These are phyloP conservation scores for Cygnus atratus DNA, from an alignment of 2,113 vertebrate genomes.

Conservation along the genomic window DNA sequence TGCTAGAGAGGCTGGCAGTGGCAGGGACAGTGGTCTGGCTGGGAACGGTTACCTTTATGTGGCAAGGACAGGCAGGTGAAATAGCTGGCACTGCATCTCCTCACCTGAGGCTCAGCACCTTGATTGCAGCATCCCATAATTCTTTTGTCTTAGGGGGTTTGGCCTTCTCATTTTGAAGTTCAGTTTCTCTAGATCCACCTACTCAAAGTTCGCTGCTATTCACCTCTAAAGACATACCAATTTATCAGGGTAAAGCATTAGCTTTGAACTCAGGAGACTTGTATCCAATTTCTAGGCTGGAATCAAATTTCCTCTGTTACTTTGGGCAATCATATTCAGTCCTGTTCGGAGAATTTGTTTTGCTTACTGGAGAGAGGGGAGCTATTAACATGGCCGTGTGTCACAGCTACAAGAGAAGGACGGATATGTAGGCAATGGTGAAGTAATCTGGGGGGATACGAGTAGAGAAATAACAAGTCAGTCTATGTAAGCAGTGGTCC, in stretches of 20 bases:
- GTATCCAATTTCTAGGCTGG: background rate
- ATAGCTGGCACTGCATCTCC: background rate
- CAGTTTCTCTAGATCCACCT: background rate
- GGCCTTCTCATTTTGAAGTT: background rate
- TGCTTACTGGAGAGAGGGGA: background rate
- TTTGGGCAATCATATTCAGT: background rate
- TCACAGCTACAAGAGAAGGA: background rate
- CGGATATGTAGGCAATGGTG: background rate
- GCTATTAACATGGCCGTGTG: background rate
- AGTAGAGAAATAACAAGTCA: background rate
- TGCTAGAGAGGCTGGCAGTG: rapidly evolving
- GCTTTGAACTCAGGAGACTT: background rate
- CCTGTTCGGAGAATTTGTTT: background rate
- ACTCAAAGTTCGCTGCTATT: background rate
- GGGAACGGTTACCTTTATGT: background rate
- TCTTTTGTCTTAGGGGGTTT: background rate
- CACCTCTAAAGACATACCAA: background rate
- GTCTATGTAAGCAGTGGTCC: background rate
- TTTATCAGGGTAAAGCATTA: background rate
- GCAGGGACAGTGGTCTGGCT: background rate
- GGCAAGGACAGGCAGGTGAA: background rate
- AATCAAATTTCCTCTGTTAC: background rate
- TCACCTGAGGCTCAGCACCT: background rate
- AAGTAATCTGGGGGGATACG: background rate
- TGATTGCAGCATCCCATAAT: rapidly evolving